Evolutionary conservation across 2,113 vertebrate species (phyloP).

Genomic region (Dryoscopus gambensis): DNA sequence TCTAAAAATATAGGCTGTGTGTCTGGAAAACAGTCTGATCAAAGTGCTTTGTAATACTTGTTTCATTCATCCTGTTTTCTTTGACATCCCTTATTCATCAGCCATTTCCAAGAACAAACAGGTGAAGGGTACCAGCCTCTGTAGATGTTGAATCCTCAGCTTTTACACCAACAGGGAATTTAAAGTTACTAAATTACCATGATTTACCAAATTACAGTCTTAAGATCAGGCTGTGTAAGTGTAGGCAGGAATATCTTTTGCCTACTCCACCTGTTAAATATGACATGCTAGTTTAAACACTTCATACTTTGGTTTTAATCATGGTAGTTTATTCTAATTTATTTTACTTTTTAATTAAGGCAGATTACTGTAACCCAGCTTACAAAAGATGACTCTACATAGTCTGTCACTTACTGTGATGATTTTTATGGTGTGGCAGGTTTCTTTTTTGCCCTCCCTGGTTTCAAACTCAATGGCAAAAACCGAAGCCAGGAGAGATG

Average conservation of each 20-base stretch:
- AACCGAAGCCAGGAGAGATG: not conserved
- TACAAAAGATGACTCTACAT: not conserved
- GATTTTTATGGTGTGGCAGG: not conserved
- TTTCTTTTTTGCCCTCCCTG: not conserved
- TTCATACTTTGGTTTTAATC: not conserved
- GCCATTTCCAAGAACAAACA: not conserved
- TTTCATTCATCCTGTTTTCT: not conserved
- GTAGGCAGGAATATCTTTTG: not conserved
- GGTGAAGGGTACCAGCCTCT: not conserved
- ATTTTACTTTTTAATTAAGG: not conserved
- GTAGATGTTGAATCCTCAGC: not conserved
- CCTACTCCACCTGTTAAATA: not conserved
- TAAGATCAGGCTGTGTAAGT: not conserved
- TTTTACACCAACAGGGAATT: not conserved
- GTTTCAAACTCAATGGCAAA: not conserved
- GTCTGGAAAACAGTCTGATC: not conserved
- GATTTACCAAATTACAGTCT: not conserved
- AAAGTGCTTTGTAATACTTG: not conserved
- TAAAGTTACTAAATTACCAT: not conserved
- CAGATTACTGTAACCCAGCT: not conserved
- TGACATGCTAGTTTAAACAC: not conserved
- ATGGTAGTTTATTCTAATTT: not conserved
- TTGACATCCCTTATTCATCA: not conserved
- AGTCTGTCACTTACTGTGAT: not conserved
- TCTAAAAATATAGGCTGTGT: not conserved